phyloP scores from a whole-genome alignment of 2,113 vertebrate genomes.

The Lichenostomus cassidix region DNA sequence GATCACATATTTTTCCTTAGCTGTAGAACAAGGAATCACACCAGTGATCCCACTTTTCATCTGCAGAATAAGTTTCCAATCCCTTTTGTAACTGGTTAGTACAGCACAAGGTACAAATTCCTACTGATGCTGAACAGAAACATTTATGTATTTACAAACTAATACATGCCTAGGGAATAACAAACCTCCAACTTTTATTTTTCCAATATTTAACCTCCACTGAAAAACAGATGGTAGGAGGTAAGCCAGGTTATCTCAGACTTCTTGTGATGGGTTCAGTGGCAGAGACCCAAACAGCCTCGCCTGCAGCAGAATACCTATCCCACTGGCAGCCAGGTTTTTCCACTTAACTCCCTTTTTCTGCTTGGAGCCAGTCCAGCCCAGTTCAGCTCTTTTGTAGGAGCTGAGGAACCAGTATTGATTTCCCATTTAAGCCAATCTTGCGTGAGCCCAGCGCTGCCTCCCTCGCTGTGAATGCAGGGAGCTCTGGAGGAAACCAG shows the following conservation, averaged over 20 bases:
- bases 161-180: not conserved
- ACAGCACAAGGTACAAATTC: not conserved
- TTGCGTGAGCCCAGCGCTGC: constrained; percentile 28
- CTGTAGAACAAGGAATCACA: constrained; percentile 47
- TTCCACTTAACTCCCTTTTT: constrained; percentile 47
- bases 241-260: constrained; percentile 45
- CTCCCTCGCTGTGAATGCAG: constrained; percentile 37
- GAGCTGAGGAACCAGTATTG: constrained; percentile 62
- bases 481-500: constrained; percentile 45
- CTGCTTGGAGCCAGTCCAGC: constrained; percentile 53
- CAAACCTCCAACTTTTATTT: constrained; percentile 46
- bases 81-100: constrained; percentile 19
- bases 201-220: constrained; percentile 43
- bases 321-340: constrained; percentile 35
- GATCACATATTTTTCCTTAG: constrained; percentile 46
- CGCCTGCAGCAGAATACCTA: not conserved
- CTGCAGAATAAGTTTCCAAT: constrained; percentile 18
- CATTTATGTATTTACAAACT: constrained; percentile 31
- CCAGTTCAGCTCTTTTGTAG: constrained; percentile 69
- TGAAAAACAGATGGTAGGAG: constrained; percentile 53
- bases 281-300: constrained; percentile 46
- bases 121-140: constrained; percentile 45
- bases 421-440: constrained; percentile 66
- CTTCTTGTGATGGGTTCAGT: constrained; percentile 48
- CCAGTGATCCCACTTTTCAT: constrained; percentile 9